Conservation (phyloP, 2,888 invertebrate species). For the Macrosoma leucophasiata region DNA sequence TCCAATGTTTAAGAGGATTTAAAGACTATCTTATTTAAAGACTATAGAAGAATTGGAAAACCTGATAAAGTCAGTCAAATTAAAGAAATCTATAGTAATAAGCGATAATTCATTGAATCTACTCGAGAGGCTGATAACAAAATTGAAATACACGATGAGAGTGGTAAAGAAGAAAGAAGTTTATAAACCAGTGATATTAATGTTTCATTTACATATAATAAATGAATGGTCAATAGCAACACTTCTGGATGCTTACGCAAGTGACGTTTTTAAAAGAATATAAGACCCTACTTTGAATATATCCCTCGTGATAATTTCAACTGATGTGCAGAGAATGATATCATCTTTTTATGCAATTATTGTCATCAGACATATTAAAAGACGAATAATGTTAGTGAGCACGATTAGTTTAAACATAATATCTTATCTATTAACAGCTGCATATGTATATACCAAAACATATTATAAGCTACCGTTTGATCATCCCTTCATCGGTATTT, state of each 20-base stretch:
- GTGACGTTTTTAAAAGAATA: conserved; percentile 70
- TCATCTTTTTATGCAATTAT: conserved; percentile 75
- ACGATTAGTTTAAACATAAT: conserved; percentile 74
- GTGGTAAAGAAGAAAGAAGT: conserved; percentile 53
- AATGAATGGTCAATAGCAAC: conserved; percentile 80
- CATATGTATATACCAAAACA: conserved; percentile 43
- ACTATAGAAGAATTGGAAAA: conserved; percentile 13
- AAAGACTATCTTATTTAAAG: conserved; percentile 37
- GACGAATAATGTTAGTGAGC: conserved; percentile 76
- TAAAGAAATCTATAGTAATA: conserved; percentile 15
- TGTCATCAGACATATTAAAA: conserved; percentile 71
- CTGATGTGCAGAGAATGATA: conserved; percentile 75
- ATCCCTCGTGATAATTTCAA: conserved; percentile 76
- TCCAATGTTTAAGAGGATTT: conserved; percentile 40
- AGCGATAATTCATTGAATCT: conserved; percentile 2
- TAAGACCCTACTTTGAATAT: conserved; percentile 74
- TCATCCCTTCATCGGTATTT: conserved; percentile 52
- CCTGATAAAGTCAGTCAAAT: conserved; percentile 13
- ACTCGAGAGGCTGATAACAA: neutral
- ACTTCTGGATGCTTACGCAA: conserved; percentile 79
- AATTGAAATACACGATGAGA: conserved; percentile 28
- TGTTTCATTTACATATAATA: conserved; percentile 77
- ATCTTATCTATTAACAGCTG: conserved; percentile 68
- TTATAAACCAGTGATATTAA: conserved; percentile 69
- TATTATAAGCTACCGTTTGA: conserved; percentile 34